Base-by-base conservation (phyloP, 2,888 invertebrate species). In the Agelastica alni region DNA sequence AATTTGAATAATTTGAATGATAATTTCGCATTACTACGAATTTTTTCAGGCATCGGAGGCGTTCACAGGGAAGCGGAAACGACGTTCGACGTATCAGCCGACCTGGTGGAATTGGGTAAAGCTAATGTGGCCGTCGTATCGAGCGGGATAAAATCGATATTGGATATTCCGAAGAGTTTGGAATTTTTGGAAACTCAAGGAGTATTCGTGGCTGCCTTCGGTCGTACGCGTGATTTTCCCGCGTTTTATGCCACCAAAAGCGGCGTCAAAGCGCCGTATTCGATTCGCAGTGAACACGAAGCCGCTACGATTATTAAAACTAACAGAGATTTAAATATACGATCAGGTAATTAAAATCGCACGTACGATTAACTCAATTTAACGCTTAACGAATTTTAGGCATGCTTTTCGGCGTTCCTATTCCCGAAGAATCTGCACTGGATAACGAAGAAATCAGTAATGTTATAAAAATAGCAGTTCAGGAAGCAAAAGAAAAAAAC, bases 141-240 rank as follows among this genome's bases (percentile, higher is more conserved):
- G 64, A 93, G 96, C 69, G 99, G 99, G 1, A 87, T 96, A 49
- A 99, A 99, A 78, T 96, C 97, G 13, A 97, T 99, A 66, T 81
- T 99, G 53, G 99, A 99, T 75, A 93, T 99, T 65, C 89, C 87
- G 2, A 87, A 88, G 72, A 98, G 98, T 0, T 80, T 99, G 39
- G 98, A 99, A 75, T 96, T 88, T 75, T 79, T 99, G 80, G 97
- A 98, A 81, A 98, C 96, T 0, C 88, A 93, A 75, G 96, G 97
- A 0, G 96, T 97, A 1, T 90, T 91, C 66, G 95, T 97, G 0
- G 86, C 88, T 26, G 85, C 89, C 0, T 89, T 85, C 62, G 89
- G 91, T 0, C 76, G 80, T n/a, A 75, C 81, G 0, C 77, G 78
- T 17, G 83, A 85, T 9, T 99, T 99, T 77, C 99, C 99, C 1